Evolutionary conservation across 2,113 vertebrate genomes (phyloP), one percentile per base, ranked within the genome.

Genomic region (Struthidea cinerea): DNA sequence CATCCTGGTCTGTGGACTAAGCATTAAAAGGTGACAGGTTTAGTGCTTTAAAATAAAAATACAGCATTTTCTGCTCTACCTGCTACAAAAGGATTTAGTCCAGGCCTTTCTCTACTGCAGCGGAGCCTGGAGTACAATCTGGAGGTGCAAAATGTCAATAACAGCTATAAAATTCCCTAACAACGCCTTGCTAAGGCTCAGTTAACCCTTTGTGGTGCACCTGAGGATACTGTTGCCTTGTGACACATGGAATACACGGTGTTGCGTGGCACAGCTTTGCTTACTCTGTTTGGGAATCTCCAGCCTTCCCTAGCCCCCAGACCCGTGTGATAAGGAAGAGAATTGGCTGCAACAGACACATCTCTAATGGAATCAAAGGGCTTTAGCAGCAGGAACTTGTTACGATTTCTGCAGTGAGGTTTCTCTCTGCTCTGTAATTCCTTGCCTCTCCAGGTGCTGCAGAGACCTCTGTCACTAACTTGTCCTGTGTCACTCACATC

Each of bases 401-500:
- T 44, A 4, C 0, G 6, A 39, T 17, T 70, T 65, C 22, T 50
- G 16, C 57, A 80, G 10, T 18, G 47, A 59, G 11, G 2, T 22
- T 85, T 41, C 30, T 20, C 30, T 33, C 59, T 84, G 37, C 57
- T 64, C 63, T 80, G 6, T 22, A 11, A 32, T 24, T 57, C n/a
- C 46, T 64, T 35, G 23, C 6, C 49, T 63, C 6, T 30, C 7
- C 35, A 98, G 98, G 98, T 55, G 91, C 84, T 92, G 94, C 97
- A 7, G 96, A 94, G 37, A 98, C 98, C 53, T 96, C 97, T 4
- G 26, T 67, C 75, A 80, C 83, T 16, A 96, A 98, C 70, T 9
- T 98, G 65, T 97, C 96, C 56, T 98, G 98, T n/a, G 70, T 55
- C 52, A 97, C 95, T 8, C 84, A 19, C 7, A 6, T 67, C 33